A percentile compares a stretch with the other conserved stretches of the same genome.
phyloP scores from a whole-genome alignment of 2,888 invertebrate species.

The Perizoma flavofasciatum region DNA sequence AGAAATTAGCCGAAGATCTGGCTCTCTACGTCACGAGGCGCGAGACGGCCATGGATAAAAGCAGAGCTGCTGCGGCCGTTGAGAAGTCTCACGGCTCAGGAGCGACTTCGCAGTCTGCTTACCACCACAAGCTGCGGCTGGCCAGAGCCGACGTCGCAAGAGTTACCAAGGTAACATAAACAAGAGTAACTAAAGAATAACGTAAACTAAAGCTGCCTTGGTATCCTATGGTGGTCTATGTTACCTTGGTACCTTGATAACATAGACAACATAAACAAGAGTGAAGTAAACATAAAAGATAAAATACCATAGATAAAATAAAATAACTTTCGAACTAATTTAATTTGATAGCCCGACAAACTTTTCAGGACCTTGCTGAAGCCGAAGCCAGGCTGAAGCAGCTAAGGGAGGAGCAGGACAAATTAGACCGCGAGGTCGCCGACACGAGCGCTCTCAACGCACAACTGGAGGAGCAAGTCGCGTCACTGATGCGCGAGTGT shows the following conservation, averaged over 20 bases:
- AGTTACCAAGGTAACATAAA: slow-evolving; percentile 63
- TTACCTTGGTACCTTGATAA: too few relatives aligned
- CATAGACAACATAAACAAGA: too few relatives aligned
- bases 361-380: slow-evolving; percentile 61
- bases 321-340: too few relatives aligned
- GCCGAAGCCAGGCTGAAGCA: slow-evolving; percentile 57
- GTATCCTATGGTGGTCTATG: too few relatives aligned
- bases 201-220: too few relatives aligned
- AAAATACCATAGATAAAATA: too few relatives aligned
- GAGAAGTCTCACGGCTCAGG: slow-evolving; percentile 63
- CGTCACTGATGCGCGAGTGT: slow-evolving; percentile 62
- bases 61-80: slow-evolving; percentile 67
- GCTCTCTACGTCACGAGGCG: slow-evolving; percentile 73
- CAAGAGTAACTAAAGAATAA: too few relatives aligned
- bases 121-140: slow-evolving; percentile 71
- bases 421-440: slow-evolving; percentile 57
- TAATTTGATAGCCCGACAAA: neutral
- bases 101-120: slow-evolving; percentile 63
- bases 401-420: slow-evolving; percentile 60
- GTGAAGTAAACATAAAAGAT: too few relatives aligned
- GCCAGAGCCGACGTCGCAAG: slow-evolving; percentile 68
- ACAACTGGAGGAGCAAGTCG: slow-evolving; percentile 68
- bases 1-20: slow-evolving; percentile 72
- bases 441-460: slow-evolving; percentile 55
- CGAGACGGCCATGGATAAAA: slow-evolving; percentile 70